Evolutionary conservation across 2,113 vertebrate genomes (phyloP), one percentile per base, ranked within the genome.

Genomic region (Glaucidium brasilianum): DNA sequence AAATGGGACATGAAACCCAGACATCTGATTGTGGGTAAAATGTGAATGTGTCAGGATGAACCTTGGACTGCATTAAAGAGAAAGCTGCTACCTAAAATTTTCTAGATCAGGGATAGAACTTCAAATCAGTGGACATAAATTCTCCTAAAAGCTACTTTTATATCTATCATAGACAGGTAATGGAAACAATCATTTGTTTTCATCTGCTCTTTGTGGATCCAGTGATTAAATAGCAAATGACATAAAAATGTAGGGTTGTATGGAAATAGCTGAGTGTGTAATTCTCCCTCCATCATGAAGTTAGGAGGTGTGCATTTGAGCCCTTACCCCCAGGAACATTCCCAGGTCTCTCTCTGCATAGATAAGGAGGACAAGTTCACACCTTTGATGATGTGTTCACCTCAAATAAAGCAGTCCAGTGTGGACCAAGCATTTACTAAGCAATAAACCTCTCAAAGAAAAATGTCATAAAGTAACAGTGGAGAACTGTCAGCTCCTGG

Each of bases 361-460:
- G 0, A 1, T 20, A 49, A 59, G 13, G 7, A 63, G 11, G 9
- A 45, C 0, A 2, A 66, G 30, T 35, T 50, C 73, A 58, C 39
- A 59, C 3, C 3, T 85, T 58, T 73, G 17, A 15, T 63, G 32
- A 26, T 73, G 27, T 30, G 55, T 21, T 73, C 39, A 73, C 30
- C 21, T 81, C 59, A 55, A 37, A 30, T 10, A 66, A 56, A 34
- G 20, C 22, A 92, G 41, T n/a, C 30, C 37, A 80, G 26, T n/a
- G 81, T 0, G 10, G 18, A 74, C 15, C 2, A 11, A 37, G 35
- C 9, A 59, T 59, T 39, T 47, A 55, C 12, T 64, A 23, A 43
- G 20, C 41, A 71, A 60, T 29, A 88, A 84, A 49, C 7, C 7
- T 49, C 37, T 49, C 30, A 58, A 58, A 71, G 5, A 4, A 83